Base-by-base conservation (phyloP, 2,113 vertebrate species). In the Leucosticte australis region DNA sequence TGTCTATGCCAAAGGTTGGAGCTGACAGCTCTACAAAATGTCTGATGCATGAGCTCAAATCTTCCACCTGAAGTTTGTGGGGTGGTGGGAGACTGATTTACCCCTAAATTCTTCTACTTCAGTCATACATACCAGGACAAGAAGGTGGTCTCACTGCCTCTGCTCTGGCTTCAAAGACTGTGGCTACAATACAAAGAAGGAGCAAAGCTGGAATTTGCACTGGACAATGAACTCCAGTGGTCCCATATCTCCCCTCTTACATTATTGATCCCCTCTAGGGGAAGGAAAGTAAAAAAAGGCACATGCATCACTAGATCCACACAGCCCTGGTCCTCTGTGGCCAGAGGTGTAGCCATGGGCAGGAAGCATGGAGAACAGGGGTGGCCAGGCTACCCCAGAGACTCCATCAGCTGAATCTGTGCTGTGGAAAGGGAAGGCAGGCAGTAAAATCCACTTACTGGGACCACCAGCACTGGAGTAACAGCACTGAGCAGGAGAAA, bases 351-450 rank as follows among this genome's bases (percentile, higher is more conserved):
- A 55, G 62, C 76, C 67, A n/a, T 7, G 9, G 12, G 17, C 30
- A 69, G 24, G 8, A 27, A 27, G 30, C 0, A 0, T 3, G 11
- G 35, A n/a, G 39, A 76, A 16, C 1, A 4, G 7, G 30, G 21
- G n/a, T 55, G 30, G 28, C 19, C 31, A 77, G 53, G 26, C 16
- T 52, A 11, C 37, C 11, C 5, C 13, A n/a, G 14, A 9, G 23
- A 7, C 18, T 64, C 19, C 27, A 8, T n/a, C 33, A 75, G 33
- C 44, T 56, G 8, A 42, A 55, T 27, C 15, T 30, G 11, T 64
- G 44, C 44, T 42, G 33, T 68, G 21, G 31, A 60, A 60, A 70
- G 47, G 23, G 17, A 75, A 11, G 7, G 19, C 49, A 73, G 26
- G 47, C 70, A 87, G 15, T 9, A 92, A 87, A 91, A 94, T 49